Percentiles rank a stretch among this genome's conserved stretches.
phyloP scores from a whole-genome alignment of 2,113 vertebrate species.

The Tyto alba region DNA sequence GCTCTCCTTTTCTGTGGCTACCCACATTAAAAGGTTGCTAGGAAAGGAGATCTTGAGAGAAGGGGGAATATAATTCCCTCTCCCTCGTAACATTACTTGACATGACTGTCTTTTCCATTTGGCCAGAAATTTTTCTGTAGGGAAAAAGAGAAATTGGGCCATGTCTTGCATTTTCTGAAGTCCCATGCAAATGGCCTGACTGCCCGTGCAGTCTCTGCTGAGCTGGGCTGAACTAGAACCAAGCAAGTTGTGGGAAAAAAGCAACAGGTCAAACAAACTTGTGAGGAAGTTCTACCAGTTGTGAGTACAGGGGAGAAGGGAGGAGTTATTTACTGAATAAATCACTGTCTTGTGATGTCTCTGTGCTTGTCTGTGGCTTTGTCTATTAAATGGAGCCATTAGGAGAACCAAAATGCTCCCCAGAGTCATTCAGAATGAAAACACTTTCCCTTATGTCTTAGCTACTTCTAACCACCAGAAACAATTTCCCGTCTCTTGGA shows the following conservation, averaged over 20 bases:
- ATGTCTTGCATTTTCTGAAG: not conserved
- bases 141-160: not conserved
- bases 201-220: not conserved
- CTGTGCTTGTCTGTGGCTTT: not conserved
- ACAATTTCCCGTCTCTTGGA: not conserved
- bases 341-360: not conserved
- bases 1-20: not conserved
- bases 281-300: not conserved
- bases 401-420: not conserved
- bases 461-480: not conserved
- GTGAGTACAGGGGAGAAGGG: not conserved
- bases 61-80: not conserved
- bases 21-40: not conserved
- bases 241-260: not conserved
- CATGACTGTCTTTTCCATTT: not conserved
- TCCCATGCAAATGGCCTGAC: not conserved
- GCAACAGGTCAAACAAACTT: not conserved
- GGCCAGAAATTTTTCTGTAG: not conserved
- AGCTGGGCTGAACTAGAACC: not conserved
- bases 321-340: not conserved
- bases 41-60: not conserved
- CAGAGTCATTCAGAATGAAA: conserved; percentile 1
- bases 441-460: not conserved
- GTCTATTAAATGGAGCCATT: not conserved
- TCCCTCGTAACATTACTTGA: not conserved